These are phyloP conservation scores for Bombus pyrosoma DNA, from an alignment of 1,140 invertebrate genomes.

Conservation along the genomic window DNA sequence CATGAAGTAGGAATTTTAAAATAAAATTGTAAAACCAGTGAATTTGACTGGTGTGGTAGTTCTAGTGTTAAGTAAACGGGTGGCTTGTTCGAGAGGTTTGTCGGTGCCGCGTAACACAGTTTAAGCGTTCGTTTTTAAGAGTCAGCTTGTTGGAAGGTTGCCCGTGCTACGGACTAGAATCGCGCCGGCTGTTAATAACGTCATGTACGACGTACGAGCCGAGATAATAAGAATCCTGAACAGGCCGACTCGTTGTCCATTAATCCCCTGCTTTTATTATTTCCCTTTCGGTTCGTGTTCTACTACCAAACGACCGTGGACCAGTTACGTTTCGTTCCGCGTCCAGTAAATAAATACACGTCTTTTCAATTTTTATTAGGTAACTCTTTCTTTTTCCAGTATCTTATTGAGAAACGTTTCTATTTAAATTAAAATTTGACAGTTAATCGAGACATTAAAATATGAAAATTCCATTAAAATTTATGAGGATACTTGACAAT, in stretches of 20 bases:
- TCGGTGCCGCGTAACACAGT: slow-evolving; percentile 46
- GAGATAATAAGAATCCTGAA: slow-evolving; percentile 47
- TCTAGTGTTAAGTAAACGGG: slow-evolving; percentile 8
- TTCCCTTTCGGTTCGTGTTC: not conserved
- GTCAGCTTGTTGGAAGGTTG: slow-evolving; percentile 46
- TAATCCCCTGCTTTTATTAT: slow-evolving; percentile 27
- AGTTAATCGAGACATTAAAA: too few species aligned
- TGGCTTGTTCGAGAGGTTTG: slow-evolving; percentile 34
- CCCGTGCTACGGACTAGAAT: slow-evolving; percentile 24
- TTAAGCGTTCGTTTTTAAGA: slow-evolving; percentile 61
- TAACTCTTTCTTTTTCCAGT: not conserved
- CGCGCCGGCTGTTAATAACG: slow-evolving; percentile 44
- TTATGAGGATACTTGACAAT: too few species aligned
- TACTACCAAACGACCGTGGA: not conserved
- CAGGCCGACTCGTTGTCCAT: slow-evolving; percentile 26
- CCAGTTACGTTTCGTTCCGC: not conserved
- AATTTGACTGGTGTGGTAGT: too few species aligned
- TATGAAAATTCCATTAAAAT: too few species aligned
- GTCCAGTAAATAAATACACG: not conserved
- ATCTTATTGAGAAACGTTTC: too few species aligned
- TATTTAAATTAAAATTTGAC: too few species aligned
- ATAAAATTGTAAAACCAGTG: too few species aligned
- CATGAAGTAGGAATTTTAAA: too few species aligned
- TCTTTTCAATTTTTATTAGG: not conserved
- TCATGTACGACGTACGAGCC: slow-evolving; percentile 18